These are phyloP conservation scores for Diarsia dahlii DNA, from an alignment of 2,888 invertebrate species.

Conservation along the genomic window DNA sequence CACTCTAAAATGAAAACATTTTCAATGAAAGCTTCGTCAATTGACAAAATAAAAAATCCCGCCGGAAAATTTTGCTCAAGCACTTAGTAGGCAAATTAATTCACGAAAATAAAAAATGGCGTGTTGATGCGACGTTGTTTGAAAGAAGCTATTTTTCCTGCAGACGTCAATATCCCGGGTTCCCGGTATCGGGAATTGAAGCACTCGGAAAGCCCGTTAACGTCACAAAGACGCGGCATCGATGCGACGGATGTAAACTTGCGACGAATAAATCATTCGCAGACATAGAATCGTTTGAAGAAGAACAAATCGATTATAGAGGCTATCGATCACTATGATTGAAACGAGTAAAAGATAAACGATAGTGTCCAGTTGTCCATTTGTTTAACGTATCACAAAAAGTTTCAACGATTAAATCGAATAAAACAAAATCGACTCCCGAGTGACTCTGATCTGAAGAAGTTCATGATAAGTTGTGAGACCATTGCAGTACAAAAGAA, in stretches of 20 bases:
- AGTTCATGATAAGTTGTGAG: neutral
- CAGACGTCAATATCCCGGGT: slow-evolving; percentile 75
- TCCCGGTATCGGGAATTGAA: slow-evolving; percentile 70
- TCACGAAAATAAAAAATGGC: slow-evolving; percentile 79
- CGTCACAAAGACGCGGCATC: slow-evolving; percentile 81
- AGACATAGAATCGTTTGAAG: slow-evolving; percentile 76
- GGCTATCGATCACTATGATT: slow-evolving; percentile 78
- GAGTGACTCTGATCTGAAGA: neutral
- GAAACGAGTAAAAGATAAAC: slow-evolving; percentile 68
- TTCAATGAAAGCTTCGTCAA: slow-evolving; percentile 75
- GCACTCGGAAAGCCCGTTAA: slow-evolving; percentile 74
- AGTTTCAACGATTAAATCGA: slow-evolving; percentile 3
- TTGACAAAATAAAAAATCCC: slow-evolving; percentile 75
- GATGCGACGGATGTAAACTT: slow-evolving; percentile 76
- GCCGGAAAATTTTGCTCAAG: slow-evolving; percentile 76
- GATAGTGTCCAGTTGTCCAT: slow-evolving; percentile 58
- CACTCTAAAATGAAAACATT: slow-evolving; percentile 77
- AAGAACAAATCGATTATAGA: slow-evolving; percentile 78
- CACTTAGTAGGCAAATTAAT: slow-evolving; percentile 86
- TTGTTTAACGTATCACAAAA: slow-evolving; percentile 56
- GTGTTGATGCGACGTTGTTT: slow-evolving; percentile 74
- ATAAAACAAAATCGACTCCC: neutral
- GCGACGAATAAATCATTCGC: slow-evolving; percentile 83
- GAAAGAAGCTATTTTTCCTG: slow-evolving; percentile 81
- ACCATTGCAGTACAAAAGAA: neutral